Conservation (phyloP, 2,797 vertebrate genomes). For the Esox masquinongy region DNA sequence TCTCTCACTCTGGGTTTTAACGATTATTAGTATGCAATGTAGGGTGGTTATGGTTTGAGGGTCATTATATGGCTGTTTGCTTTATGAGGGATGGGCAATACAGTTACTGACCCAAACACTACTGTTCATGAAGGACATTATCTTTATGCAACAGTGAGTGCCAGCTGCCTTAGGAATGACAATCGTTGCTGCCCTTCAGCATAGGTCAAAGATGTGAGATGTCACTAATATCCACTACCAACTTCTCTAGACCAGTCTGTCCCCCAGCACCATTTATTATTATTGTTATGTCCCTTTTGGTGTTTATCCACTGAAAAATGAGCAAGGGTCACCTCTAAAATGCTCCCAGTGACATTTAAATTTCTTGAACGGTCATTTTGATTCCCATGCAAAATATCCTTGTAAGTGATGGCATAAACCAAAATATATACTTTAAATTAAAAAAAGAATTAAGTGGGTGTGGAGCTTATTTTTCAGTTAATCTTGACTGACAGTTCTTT, state of each 20-base stretch:
- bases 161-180: conserved; percentile 16
- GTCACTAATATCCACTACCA: background rate
- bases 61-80: background rate
- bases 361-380: too few relatives aligned
- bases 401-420: too few relatives aligned
- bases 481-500: too few relatives aligned
- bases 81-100: conserved; percentile 10
- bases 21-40: background rate
- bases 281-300: conserved; percentile 17
- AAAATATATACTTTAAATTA: too few relatives aligned
- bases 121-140: conserved; percentile 50
- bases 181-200: background rate
- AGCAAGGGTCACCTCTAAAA: conserved; percentile 64
- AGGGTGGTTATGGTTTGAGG: background rate
- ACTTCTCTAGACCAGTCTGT: background rate
- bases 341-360: conserved; percentile 66
- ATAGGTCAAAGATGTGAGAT: background rate
- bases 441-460: too few relatives aligned
- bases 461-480: too few relatives aligned
- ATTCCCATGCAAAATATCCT: too few relatives aligned
- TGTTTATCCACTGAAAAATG: conserved; percentile 58
- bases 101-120: conserved; percentile 47
- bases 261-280: conserved; percentile 55
- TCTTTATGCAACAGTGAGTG: conserved; percentile 56
- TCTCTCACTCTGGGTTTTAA: background rate